Conservation (phyloP, 2,888 invertebrate genomes). For the Lasius fuliginosus region DNA sequence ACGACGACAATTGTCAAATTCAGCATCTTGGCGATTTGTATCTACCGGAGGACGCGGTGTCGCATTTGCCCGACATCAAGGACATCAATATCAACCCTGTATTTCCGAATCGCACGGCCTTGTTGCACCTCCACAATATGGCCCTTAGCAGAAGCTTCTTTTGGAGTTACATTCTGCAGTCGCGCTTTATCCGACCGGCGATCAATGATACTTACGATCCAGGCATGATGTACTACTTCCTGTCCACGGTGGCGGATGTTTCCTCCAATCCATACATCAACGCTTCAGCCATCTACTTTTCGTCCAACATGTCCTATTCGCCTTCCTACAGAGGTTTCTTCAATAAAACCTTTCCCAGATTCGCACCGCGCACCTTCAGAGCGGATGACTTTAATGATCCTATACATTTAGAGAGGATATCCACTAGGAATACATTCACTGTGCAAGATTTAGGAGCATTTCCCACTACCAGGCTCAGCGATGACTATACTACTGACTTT, state of each 20-base stretch:
- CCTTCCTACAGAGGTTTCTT: constrained; percentile 98
- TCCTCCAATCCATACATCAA: constrained; percentile 97
- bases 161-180: constrained; percentile 97
- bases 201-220: constrained; percentile 98
- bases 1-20: constrained; percentile 95
- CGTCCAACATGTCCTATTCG: constrained; percentile 97
- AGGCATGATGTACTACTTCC: constrained; percentile 99
- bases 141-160: constrained; percentile 98
- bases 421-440: constrained; percentile 96
- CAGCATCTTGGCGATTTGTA: constrained; percentile 94
- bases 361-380: constrained; percentile 97
- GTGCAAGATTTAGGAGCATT: constrained; percentile 95
- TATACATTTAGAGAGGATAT: constrained; percentile 97
- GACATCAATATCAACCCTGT: constrained; percentile 97
- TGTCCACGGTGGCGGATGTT: constrained; percentile 98
- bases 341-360: constrained; percentile 97
- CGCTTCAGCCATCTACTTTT: constrained; percentile 97
- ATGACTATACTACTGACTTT: constrained; percentile 96
- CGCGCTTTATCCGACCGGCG: constrained; percentile 95
- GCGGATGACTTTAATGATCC: constrained; percentile 98
- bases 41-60: constrained; percentile 94
- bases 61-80: constrained; percentile 97
- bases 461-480: constrained; percentile 91
- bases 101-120: constrained; percentile 96
- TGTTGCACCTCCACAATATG: constrained; percentile 98